A percentile compares a stretch with the other conserved stretches of the same genome.
Conservation (phyloP, 2,888 invertebrate genomes). For the Oligia fasciuncula region DNA sequence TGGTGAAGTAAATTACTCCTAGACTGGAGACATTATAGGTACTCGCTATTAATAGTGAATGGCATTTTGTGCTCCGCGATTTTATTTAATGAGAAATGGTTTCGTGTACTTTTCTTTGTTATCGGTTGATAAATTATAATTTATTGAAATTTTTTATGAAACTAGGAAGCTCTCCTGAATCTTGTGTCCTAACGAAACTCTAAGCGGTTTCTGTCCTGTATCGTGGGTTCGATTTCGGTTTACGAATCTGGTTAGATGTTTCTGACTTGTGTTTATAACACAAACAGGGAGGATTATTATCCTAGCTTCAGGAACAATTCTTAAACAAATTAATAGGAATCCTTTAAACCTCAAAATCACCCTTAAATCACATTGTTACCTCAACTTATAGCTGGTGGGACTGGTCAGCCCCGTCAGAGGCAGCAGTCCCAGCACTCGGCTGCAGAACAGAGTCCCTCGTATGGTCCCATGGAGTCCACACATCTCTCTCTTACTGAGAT, state of each 20-base stretch:
- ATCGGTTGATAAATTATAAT: not conserved
- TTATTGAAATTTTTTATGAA: not conserved
- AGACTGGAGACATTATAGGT: too few relatives aligned
- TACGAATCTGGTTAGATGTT: not conserved
- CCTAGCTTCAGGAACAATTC: not conserved
- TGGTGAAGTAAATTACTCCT: too few relatives aligned
- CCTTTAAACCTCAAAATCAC: not conserved
- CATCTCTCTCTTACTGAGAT: slow-evolving; percentile 36
- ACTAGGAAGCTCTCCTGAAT: not conserved
- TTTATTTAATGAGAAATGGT: not conserved
- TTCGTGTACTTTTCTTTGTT: too few relatives aligned
- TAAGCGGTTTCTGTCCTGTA: not conserved
- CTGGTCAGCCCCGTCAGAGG: slow-evolving; percentile 71
- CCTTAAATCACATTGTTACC: slow-evolving; percentile 56
- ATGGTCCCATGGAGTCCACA: slow-evolving; percentile 70
- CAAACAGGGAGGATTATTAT: not conserved
- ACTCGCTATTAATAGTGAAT: too few relatives aligned
- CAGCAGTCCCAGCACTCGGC: slow-evolving; percentile 72
- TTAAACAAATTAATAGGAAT: not conserved
- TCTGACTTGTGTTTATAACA: not conserved
- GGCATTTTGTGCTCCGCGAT: too few relatives aligned
- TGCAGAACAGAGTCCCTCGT: slow-evolving; percentile 67
- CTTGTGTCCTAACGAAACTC: too few relatives aligned
- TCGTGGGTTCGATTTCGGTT: not conserved
- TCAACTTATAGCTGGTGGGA: slow-evolving; percentile 63